These are phyloP conservation scores for Maniola hyperantus DNA, from an alignment of 2,888 invertebrate species.

Conservation along the genomic window DNA sequence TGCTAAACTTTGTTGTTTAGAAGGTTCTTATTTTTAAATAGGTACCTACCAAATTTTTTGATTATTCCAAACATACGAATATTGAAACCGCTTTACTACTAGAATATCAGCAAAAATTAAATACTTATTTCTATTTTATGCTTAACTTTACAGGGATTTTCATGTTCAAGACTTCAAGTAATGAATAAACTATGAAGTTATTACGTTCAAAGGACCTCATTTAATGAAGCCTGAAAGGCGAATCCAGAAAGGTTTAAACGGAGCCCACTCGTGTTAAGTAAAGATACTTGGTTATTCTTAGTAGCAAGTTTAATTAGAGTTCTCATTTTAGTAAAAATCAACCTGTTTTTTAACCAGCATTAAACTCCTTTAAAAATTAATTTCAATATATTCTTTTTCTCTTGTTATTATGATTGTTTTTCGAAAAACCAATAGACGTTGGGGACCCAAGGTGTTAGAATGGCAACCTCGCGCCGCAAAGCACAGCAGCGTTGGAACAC, in stretches of 20 bases:
- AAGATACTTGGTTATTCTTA: background rate
- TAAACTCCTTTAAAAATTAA: background rate
- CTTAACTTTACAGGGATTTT: background rate
- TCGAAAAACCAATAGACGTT: too few relatives aligned
- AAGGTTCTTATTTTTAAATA: too few relatives aligned
- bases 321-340: background rate
- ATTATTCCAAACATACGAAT: too few relatives aligned
- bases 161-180: background rate
- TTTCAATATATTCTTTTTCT: background rate
- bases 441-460: too few relatives aligned
- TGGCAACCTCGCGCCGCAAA: too few relatives aligned
- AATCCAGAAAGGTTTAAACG: background rate
- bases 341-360: background rate
- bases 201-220: background rate
- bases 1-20: too few relatives aligned
- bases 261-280: background rate
- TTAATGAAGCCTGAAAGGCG: background rate
- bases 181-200: background rate
- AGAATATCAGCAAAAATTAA: too few relatives aligned
- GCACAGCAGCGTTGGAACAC: too few relatives aligned
- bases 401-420: background rate
- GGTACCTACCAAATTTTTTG: too few relatives aligned
- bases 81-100: too few relatives aligned
- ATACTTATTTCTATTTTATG: background rate
- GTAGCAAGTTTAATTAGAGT: background rate